Evolutionary conservation across 1,140 invertebrate genomes (phyloP), one percentile per base, ranked within the genome.

Genomic region (Drosophila pseudoananassae): DNA sequence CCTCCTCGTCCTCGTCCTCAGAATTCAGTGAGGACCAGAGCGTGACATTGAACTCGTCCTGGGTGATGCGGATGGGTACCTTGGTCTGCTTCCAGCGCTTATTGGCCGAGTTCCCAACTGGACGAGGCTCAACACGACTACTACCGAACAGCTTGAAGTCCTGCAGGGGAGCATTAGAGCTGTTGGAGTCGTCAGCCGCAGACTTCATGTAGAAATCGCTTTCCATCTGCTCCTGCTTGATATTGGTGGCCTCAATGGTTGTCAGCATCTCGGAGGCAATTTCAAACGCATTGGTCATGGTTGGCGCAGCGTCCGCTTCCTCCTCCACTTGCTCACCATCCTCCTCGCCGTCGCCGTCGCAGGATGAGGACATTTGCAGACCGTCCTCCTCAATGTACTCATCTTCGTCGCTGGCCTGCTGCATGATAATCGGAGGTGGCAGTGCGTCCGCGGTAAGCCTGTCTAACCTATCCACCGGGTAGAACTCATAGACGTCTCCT

Each of bases 31-130:
- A 84, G 5, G 84, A 89, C 84, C 84, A 89, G 1, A 89, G 60
- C 0, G 84, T 89, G 1, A 89, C 84, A 72, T 89, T 89, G 12
- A 90, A 89, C 49, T 89, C 80, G 64, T 89, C 80, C 64, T 90
- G 73, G 15, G 84, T 89, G 3, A 89, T 85, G 31, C 85, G 80
- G 38, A 89, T 89, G 58, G 84, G 84, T 17, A 89, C 84, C 63
- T 89, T 89, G 23, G 84, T 89, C 63, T 89, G 84, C 36, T 89
- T 89, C 84, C 84, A 89, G 33, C 84, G 84, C 69, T 89, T 84
- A 1, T 74, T 47, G 20, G 45, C 14, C 10, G 56, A 61, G 15
- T 63, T 73, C 5, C 65, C 54, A 12, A 58, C 55, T 7, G 43
- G 51, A 4, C 76, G 50, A 4, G 69, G 49, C 23, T 79, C 61